phyloP scores from a whole-genome alignment of 2,888 invertebrate genomes.

The Drosophila acutilabella region DNA sequence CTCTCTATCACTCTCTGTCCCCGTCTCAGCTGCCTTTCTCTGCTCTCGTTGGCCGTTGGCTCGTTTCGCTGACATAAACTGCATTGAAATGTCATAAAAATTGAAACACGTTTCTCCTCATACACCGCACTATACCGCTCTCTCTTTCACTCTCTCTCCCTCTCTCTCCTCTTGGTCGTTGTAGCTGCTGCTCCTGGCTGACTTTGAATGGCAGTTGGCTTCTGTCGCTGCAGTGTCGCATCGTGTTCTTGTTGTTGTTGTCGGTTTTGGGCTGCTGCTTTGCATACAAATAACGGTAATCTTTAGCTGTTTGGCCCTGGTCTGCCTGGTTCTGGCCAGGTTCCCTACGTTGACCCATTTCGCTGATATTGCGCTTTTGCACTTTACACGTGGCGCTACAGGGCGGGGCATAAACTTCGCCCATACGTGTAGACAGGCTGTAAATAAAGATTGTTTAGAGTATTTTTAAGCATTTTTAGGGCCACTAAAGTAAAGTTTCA shows the following conservation, averaged over 20 bases:
- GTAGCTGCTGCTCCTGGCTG: conserved; percentile 30
- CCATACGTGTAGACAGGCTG: conserved; percentile 33
- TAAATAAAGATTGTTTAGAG: conserved; percentile 63
- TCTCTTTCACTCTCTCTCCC: neutral
- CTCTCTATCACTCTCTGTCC: neutral
- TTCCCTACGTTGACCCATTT: conserved; percentile 37
- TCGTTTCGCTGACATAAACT: conserved; percentile 75
- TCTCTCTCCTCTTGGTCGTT: neutral
- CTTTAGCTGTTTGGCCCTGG: conserved; percentile 49
- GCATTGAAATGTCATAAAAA: conserved; percentile 82
- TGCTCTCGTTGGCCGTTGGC: conserved; percentile 37
- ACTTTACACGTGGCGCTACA: conserved; percentile 48
- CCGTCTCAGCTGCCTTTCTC: neutral
- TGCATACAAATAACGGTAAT: conserved; percentile 73
- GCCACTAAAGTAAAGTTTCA: neutral
- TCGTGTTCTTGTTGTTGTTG: conserved; percentile 41
- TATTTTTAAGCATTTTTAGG: neutral
- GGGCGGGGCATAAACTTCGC: conserved; percentile 2
- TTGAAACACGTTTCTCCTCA: conserved; percentile 67
- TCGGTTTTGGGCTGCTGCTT: conserved; percentile 67
- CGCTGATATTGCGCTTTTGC: conserved; percentile 66
- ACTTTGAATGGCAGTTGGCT: conserved; percentile 63
- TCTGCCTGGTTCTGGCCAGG: conserved; percentile 12
- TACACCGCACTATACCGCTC: conserved; percentile 22
- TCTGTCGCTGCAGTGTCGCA: conserved; percentile 54